These are phyloP conservation scores for Panulirus ornatus DNA, from an alignment of 1,140 invertebrate species.

Conservation along the genomic window DNA sequence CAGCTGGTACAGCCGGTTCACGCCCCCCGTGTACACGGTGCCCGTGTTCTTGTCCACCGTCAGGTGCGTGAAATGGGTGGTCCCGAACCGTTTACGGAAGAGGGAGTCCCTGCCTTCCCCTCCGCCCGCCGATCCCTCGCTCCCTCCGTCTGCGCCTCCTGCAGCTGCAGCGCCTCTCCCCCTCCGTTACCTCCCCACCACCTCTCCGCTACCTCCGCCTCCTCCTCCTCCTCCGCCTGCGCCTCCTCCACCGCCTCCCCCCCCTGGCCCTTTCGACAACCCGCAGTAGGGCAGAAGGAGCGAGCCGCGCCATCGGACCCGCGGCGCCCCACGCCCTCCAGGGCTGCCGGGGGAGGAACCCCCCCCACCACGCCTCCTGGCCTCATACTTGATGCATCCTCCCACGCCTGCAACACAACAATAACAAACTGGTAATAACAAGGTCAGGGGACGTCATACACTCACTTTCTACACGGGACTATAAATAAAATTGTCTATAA, in stretches of 20 bases:
- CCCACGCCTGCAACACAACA: slow-evolving; percentile 14
- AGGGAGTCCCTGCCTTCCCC: slow-evolving; percentile 67
- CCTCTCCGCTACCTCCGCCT: too few species aligned
- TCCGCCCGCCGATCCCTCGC: not conserved
- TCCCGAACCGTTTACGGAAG: slow-evolving; percentile 71
- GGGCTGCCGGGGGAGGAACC: slow-evolving; percentile 59
- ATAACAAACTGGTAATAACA: not conserved
- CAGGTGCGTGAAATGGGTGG: slow-evolving; percentile 84
- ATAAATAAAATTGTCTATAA: not conserved
- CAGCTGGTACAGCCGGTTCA: slow-evolving; percentile 95
- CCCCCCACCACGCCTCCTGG: slow-evolving; percentile 45
- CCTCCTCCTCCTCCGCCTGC: too few species aligned
- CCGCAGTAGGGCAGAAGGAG: slow-evolving; percentile 38
- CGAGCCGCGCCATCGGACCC: slow-evolving; percentile 53
- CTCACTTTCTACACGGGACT: not conserved
- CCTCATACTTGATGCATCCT: slow-evolving; percentile 54
- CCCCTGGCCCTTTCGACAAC: slow-evolving; percentile 19
- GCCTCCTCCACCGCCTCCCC: too few species aligned
- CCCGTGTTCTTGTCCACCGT: slow-evolving; percentile 95
- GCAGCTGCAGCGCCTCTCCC: not conserved
- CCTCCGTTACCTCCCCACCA: too few species aligned
- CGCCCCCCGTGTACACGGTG: slow-evolving; percentile 94
- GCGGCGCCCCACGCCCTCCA: slow-evolving; percentile 34
- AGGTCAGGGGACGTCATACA: not conserved
- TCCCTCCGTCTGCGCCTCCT: slow-evolving; percentile 21